Percentiles rank a stretch among this genome's conserved stretches.
phyloP scores from a whole-genome alignment of 2,888 invertebrate genomes.

The Cryptus armator region DNA sequence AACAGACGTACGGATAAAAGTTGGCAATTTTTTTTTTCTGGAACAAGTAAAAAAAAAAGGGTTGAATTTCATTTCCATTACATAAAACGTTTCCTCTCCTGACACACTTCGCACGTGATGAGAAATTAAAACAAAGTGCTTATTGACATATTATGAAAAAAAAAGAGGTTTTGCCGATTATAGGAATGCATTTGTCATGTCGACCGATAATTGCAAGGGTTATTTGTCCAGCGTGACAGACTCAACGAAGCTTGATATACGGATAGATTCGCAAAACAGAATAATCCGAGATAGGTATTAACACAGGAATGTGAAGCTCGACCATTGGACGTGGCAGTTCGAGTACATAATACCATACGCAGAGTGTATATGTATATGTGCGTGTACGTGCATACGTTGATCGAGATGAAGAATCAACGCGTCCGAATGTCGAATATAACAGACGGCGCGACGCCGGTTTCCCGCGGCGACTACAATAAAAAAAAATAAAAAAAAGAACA shows the following conservation, averaged over 20 bases:
- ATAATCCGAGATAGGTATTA: background rate
- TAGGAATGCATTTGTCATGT: background rate
- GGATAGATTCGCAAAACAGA: slow-evolving; percentile 1
- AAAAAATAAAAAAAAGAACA: slow-evolving; percentile 11
- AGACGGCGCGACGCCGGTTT: slow-evolving; percentile 41
- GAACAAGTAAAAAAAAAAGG: too few relatives aligned
- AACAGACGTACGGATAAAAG: too few relatives aligned
- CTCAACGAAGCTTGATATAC: background rate
- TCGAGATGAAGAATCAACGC: slow-evolving; percentile 47
- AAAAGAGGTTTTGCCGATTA: background rate
- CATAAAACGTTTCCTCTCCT: too few relatives aligned
- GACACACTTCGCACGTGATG: too few relatives aligned
- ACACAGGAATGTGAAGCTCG: slow-evolving; percentile 5
- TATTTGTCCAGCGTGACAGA: slow-evolving; percentile 27
- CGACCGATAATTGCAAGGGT: slow-evolving; percentile 23
- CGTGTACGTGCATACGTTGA: slow-evolving; percentile 19
- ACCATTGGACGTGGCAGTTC: background rate
- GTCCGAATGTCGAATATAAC: slow-evolving; percentile 45
- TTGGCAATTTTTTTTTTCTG: too few relatives aligned
- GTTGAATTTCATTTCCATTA: too few relatives aligned
- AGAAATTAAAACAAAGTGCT: slow-evolving; percentile 35
- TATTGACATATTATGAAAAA: background rate
- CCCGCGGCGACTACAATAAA: slow-evolving; percentile 3
- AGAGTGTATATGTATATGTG: background rate
- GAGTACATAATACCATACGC: slow-evolving; percentile 26